Evolutionary conservation across 2,797 vertebrate genomes (phyloP).

Genomic region (Ctenopoma multispine): DNA sequence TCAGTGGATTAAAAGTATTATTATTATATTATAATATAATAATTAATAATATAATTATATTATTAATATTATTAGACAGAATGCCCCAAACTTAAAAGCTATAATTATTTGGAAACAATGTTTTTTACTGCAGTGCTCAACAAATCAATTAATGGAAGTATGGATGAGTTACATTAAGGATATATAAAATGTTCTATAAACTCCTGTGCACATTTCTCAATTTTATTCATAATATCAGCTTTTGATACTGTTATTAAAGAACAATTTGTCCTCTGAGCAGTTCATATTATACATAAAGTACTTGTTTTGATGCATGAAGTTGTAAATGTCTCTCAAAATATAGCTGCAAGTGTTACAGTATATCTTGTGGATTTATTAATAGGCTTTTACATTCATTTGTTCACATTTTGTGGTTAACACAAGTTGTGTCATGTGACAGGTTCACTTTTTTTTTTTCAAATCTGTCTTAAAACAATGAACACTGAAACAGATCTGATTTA

Average conservation of each 20-base stretch:
- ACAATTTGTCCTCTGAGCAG: conserved; percentile 21
- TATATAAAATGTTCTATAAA: conserved; percentile 20
- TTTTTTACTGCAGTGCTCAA: not conserved
- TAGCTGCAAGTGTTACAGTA: conserved; percentile 29
- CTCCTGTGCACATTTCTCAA: conserved; percentile 81
- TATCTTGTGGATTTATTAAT: conserved; percentile 26
- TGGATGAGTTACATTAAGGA: not conserved
- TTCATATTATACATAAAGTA: conserved; percentile 22
- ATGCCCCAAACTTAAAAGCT: not conserved
- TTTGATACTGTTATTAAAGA: conserved; percentile 19
- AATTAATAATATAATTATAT: too few relatives aligned
- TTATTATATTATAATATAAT: too few relatives aligned
- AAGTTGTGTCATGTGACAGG: not conserved
- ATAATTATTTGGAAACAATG: too few relatives aligned
- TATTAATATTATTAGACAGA: not conserved
- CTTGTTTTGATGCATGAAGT: conserved; percentile 56
- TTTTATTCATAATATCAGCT: conserved; percentile 86
- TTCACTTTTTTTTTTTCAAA: too few relatives aligned
- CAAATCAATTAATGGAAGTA: conserved; percentile 14
- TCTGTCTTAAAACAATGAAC: too few relatives aligned
- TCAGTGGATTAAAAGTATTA: conserved; percentile 3
- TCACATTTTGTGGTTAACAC: conserved; percentile 5
- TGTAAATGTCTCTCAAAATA: conserved; percentile 39
- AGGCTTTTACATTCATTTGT: not conserved
- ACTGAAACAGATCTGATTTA: too few relatives aligned